Evolutionary conservation across 2,888 invertebrate genomes (phyloP).

Genomic region (Eupithecia centaureata): DNA sequence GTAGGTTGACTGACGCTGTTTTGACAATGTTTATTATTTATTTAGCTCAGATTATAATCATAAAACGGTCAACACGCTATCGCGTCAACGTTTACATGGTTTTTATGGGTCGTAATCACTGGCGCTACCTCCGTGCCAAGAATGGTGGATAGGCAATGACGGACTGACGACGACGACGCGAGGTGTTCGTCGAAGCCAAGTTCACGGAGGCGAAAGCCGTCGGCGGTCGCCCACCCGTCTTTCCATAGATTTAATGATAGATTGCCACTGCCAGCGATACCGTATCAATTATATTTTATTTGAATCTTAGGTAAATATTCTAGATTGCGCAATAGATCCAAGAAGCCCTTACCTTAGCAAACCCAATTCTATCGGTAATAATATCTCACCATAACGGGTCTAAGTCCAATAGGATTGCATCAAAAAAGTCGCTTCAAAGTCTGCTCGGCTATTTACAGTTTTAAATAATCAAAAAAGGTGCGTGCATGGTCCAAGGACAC

Average conservation of each 20-base stretch:
- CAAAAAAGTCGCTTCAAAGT: not conserved
- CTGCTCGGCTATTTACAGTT: not conserved
- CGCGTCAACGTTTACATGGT: constrained; percentile 52
- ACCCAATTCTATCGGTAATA: not conserved
- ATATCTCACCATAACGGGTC: not conserved
- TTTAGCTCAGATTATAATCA: constrained; percentile 26
- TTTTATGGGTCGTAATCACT: constrained; percentile 62
- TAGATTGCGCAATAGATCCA: not conserved
- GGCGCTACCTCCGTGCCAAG: constrained; percentile 49
- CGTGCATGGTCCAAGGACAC: not conserved
- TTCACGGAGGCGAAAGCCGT: constrained; percentile 67
- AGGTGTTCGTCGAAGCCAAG: constrained; percentile 59
- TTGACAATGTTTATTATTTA: constrained; percentile 8
- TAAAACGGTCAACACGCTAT: constrained; percentile 32
- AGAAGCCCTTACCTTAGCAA: not conserved
- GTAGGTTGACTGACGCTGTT: constrained; percentile 12
- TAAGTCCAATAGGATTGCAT: not conserved
- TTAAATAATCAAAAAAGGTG: not conserved
- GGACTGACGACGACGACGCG: constrained; percentile 42
- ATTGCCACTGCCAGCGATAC: constrained; percentile 2
- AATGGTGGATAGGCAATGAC: constrained; percentile 38
- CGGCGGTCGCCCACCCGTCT: constrained; percentile 65
- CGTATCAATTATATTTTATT: not conserved
- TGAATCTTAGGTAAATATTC: not conserved
- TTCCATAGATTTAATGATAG: constrained; percentile 57